A percentile compares a stretch with the other conserved stretches of the same genome.
phyloP scores from a whole-genome alignment of 2,113 vertebrate species.

The Galbula dea region DNA sequence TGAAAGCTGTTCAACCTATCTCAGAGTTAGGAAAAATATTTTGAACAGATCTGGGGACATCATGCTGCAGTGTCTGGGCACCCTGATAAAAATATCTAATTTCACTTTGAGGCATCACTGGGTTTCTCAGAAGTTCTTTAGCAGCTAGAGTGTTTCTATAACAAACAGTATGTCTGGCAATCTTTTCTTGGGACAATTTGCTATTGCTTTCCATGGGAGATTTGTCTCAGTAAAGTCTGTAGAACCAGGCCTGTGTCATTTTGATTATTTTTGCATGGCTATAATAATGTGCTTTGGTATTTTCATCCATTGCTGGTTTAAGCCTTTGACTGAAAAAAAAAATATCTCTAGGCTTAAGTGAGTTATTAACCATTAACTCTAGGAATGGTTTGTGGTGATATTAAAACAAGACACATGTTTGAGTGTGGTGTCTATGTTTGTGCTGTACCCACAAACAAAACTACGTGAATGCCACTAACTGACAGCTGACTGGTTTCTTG shows the following conservation, averaged over 20 bases:
- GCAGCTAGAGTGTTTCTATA: neutral
- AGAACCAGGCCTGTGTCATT: neutral
- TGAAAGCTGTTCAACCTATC: slow-evolving; percentile 7
- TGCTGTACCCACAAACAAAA: slow-evolving; percentile 73
- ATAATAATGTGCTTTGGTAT: slow-evolving; percentile 45
- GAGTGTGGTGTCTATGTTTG: slow-evolving; percentile 70
- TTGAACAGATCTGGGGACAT: slow-evolving; percentile 1
- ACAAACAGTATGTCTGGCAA: neutral
- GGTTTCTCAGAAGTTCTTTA: slow-evolving; percentile 19
- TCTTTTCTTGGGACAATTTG: neutral
- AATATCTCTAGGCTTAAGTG: slow-evolving; percentile 42
- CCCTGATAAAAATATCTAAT: slow-evolving; percentile 34
- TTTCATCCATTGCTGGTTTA: slow-evolving; percentile 54
- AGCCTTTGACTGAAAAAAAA: slow-evolving; percentile 25
- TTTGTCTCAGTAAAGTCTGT: neutral
- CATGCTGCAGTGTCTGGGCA: neutral
- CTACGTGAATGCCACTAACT: slow-evolving; percentile 60
- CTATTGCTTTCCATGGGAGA: slow-evolving; percentile 7
- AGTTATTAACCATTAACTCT: slow-evolving; percentile 69
- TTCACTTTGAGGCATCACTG: slow-evolving; percentile 18
- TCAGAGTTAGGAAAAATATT: slow-evolving; percentile 27
- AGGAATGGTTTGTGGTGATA: slow-evolving; percentile 69
- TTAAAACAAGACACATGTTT: slow-evolving; percentile 73
- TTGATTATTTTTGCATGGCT: slow-evolving; percentile 38
- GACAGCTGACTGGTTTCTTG: slow-evolving; percentile 60